A percentile compares a stretch with the other conserved stretches of the same genome.
Conservation (phyloP, 1,140 invertebrate species). For the Vanessa tameamea region DNA sequence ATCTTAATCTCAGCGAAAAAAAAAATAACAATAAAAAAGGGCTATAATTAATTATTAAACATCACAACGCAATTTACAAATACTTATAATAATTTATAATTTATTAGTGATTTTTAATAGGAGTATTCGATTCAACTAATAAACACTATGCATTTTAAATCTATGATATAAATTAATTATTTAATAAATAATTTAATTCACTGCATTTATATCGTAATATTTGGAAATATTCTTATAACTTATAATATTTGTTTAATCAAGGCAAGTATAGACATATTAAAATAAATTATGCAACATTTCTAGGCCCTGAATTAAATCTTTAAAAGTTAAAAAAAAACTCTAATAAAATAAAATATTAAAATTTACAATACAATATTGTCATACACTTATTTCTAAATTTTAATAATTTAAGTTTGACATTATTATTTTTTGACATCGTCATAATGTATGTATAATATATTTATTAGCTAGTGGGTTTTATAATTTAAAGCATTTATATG, state of each 20-base stretch:
- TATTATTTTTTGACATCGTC: too few relatives aligned
- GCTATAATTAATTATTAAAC: background rate
- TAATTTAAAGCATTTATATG: background rate
- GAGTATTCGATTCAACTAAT: too few relatives aligned
- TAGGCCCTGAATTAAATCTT: background rate
- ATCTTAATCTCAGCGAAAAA: background rate
- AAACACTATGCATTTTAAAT: too few relatives aligned
- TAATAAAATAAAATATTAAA: background rate
- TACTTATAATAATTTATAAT: background rate
- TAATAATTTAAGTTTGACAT: background rate
- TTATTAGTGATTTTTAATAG: too few relatives aligned
- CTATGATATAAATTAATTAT: too few relatives aligned
- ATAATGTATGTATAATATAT: background rate
- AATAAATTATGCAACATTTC: background rate
- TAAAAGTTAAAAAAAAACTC: background rate
- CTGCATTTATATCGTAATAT: background rate
- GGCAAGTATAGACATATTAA: background rate
- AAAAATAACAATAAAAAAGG: too few relatives aligned
- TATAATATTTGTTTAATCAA: background rate
- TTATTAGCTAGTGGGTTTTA: background rate
- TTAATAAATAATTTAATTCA: background rate
- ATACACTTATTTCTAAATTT: background rate
- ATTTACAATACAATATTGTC: constrained; percentile 9
- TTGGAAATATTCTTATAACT: background rate
- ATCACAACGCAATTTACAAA: constrained; percentile 13